Percentiles rank a stretch among this genome's conserved stretches.
Evolutionary conservation across 2,797 vertebrate genomes (phyloP).

Genomic region (Chanos chanos): DNA sequence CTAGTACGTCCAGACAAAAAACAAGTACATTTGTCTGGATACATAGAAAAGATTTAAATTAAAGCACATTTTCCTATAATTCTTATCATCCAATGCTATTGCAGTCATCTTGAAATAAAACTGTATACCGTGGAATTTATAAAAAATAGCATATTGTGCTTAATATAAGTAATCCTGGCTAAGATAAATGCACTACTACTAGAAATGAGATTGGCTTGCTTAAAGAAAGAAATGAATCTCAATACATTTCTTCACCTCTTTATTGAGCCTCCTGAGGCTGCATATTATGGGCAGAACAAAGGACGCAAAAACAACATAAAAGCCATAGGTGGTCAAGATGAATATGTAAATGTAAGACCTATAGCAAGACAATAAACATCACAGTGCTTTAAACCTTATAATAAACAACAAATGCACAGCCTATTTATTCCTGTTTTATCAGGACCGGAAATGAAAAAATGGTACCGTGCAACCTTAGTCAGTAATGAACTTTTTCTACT

Average conservation of each 20-base stretch:
- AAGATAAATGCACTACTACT: slow-evolving; percentile 6
- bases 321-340: neutral
- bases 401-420: neutral
- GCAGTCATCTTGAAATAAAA: slow-evolving; percentile 19
- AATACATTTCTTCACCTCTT: slow-evolving; percentile 8
- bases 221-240: too few relatives aligned
- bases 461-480: neutral
- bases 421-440: too few relatives aligned
- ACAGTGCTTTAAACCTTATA: slow-evolving; percentile 19
- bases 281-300: neutral
- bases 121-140: slow-evolving; percentile 3
- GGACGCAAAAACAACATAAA: neutral
- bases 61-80: slow-evolving; percentile 11
- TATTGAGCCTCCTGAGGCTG: neutral
- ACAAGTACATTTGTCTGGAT: slow-evolving; percentile 3
- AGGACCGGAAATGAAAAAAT: too few relatives aligned
- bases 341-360: neutral
- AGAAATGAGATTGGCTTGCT: slow-evolving; percentile 7
- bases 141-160: slow-evolving; percentile 10
- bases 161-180: slow-evolving; percentile 17
- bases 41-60: neutral
- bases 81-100: slow-evolving; percentile 9
- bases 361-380: slow-evolving; percentile 11
- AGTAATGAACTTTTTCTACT: slow-evolving; percentile 35
- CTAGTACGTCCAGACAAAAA: neutral